Percentiles rank a stretch among this genome's conserved stretches.
These are phyloP conservation scores for Orientallactaga sibirica DNA, from an alignment of 2,797 vertebrate genomes.

Conservation along the genomic window DNA sequence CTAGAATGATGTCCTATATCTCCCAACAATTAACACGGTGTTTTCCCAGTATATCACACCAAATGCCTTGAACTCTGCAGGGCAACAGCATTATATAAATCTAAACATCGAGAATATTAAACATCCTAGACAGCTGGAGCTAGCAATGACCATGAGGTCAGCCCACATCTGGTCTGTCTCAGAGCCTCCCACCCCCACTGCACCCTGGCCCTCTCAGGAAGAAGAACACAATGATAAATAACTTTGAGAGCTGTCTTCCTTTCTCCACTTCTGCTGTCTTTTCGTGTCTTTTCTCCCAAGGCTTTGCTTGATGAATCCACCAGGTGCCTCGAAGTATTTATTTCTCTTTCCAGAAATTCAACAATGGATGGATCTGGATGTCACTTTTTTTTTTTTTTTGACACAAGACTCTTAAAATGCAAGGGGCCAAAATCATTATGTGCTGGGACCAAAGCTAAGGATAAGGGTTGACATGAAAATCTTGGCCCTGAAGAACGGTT, in stretches of 20 bases:
- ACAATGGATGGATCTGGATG: conserved; percentile 56
- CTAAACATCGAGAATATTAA: conserved; percentile 72
- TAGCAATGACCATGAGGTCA: conserved; percentile 72
- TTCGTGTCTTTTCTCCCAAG: conserved; percentile 62
- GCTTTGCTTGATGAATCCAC: conserved; percentile 76
- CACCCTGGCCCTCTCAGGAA: conserved; percentile 55
- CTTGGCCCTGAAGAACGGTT: not conserved
- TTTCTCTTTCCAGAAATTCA: conserved; percentile 77
- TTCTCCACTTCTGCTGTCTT: conserved; percentile 59
- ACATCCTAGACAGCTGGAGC: conserved; percentile 71
- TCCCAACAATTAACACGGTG: conserved; percentile 50
- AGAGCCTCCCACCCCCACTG: not conserved
- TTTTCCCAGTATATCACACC: conserved; percentile 62
- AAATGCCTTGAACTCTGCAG: conserved; percentile 72
- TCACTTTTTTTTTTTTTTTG: conserved; percentile 43
- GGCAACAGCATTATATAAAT: conserved; percentile 74
- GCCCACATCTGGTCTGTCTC: conserved; percentile 79
- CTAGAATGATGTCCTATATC: conserved; percentile 47
- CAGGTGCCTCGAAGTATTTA: conserved; percentile 74
- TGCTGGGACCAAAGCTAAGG: conserved; percentile 53
- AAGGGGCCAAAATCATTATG: conserved; percentile 66
- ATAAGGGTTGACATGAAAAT: not conserved
- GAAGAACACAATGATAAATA: conserved; percentile 78
- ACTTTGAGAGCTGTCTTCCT: conserved; percentile 58
- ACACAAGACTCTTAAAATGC: conserved; percentile 59